Conservation (phyloP, 1,140 invertebrate species). For the Tetramorium parvispinum region DNA sequence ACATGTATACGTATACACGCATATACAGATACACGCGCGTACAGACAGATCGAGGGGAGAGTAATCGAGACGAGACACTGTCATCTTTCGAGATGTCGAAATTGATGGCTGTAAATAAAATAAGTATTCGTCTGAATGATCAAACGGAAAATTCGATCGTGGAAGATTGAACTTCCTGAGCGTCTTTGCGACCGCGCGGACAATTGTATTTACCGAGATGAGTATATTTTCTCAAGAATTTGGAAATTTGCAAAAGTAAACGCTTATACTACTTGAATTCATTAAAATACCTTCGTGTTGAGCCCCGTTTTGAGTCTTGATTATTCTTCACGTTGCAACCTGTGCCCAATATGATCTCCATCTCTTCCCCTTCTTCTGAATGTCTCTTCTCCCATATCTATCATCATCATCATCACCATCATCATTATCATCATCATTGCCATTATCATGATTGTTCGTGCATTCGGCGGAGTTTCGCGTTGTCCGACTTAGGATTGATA, state of each 20-base stretch:
- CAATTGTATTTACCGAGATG: constrained; percentile 34
- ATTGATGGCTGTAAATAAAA: constrained; percentile 53
- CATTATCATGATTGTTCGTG: constrained; percentile 37
- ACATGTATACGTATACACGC: constrained; percentile 1
- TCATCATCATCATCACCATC: background rate
- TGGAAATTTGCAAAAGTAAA: constrained; percentile 28
- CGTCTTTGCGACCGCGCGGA: constrained; percentile 4
- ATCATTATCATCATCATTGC: background rate
- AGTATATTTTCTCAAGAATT: constrained; percentile 45
- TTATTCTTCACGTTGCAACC: constrained; percentile 49
- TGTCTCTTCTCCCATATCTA: constrained; percentile 67
- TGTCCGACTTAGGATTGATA: constrained; percentile 66
- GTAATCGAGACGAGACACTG: constrained; percentile 44
- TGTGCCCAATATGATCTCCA: constrained; percentile 40
- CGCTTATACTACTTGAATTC: constrained; percentile 24
- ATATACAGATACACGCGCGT: constrained; percentile 18
- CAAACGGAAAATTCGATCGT: constrained; percentile 14
- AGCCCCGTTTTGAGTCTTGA: constrained; percentile 28
- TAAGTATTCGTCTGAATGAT: constrained; percentile 34
- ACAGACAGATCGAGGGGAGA: constrained; percentile 33
- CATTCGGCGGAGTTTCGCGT: constrained; percentile 64
- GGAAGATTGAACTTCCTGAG: background rate
- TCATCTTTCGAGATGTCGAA: constrained; percentile 44
- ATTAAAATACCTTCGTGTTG: constrained; percentile 23
- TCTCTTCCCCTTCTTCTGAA: constrained; percentile 30